Percentiles rank a stretch among this genome's conserved stretches.
These are phyloP conservation scores for Saccopteryx bilineata DNA, from an alignment of 2,113 vertebrate species.

Conservation along the genomic window DNA sequence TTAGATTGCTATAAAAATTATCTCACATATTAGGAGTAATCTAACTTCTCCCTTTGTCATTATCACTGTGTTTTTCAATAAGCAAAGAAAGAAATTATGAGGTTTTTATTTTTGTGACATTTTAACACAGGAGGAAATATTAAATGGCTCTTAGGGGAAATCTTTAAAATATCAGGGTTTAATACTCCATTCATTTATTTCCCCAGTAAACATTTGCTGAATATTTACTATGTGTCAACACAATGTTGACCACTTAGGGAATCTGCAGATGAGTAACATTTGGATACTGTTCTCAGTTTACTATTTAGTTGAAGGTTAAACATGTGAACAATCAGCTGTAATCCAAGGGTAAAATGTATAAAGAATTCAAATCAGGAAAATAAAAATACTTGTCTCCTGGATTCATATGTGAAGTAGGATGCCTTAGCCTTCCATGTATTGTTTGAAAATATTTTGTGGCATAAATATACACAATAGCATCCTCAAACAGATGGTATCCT, in stretches of 20 bases:
- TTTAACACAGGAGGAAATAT: constrained; percentile 27
- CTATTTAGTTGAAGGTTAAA: constrained; percentile 55
- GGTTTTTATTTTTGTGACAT: constrained; percentile 33
- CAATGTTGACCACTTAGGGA: neutral
- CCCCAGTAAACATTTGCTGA: constrained; percentile 32
- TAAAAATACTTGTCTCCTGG: constrained; percentile 16
- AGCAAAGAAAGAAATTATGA: constrained; percentile 15
- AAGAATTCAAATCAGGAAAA: constrained; percentile 56
- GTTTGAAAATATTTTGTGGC: constrained; percentile 45
- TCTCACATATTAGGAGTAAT: neutral
- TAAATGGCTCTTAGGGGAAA: constrained; percentile 6
- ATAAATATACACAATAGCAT: neutral
- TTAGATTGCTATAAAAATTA: constrained; percentile 28
- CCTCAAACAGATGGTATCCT: constrained; percentile 61
- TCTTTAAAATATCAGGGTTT: constrained; percentile 24
- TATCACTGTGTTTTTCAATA: constrained; percentile 27
- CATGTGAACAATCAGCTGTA: neutral
- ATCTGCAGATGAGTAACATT: constrained; percentile 25
- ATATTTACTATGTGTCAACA: constrained; percentile 4
- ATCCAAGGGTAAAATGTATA: neutral
- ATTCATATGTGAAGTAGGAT: constrained; percentile 46
- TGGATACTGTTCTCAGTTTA: constrained; percentile 12
- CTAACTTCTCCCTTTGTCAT: neutral
- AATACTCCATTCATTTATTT: constrained; percentile 57
- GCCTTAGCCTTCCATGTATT: constrained; percentile 18